These are phyloP conservation scores for Ochlodes sylvanus DNA, from an alignment of 2,888 invertebrate genomes.

Conservation along the genomic window DNA sequence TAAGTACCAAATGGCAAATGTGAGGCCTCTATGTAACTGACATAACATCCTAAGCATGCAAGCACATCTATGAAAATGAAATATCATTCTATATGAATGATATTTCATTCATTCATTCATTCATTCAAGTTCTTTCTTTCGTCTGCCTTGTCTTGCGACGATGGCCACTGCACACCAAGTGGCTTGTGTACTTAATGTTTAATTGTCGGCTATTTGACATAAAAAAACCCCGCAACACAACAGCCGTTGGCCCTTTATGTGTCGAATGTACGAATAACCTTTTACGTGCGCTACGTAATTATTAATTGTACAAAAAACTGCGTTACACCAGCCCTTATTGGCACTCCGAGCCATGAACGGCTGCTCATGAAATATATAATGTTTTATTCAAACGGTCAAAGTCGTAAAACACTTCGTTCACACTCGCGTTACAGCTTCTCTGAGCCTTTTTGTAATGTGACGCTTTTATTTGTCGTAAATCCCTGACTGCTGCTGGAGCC, in stretches of 20 bases:
- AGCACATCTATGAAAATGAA: too few relatives aligned
- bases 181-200: too few relatives aligned
- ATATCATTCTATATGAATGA: too few relatives aligned
- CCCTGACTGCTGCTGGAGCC: not conserved
- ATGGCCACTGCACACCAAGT: too few relatives aligned
- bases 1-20: too few relatives aligned
- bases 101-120: too few relatives aligned
- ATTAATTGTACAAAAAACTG: not conserved
- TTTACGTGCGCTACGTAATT: not conserved
- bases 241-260: not conserved
- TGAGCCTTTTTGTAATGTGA: slow-evolving; percentile 10
- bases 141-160: too few relatives aligned
- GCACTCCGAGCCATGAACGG: not conserved
- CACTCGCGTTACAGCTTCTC: slow-evolving; percentile 6
- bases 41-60: too few relatives aligned
- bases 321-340: not conserved
- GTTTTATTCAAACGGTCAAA: slow-evolving; percentile 6
- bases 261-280: not conserved
- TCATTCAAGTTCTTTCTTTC: too few relatives aligned
- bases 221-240: not conserved
- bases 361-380: slow-evolving; percentile 9
- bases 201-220: too few relatives aligned
- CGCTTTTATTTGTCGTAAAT: slow-evolving; percentile 11
- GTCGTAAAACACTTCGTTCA: slow-evolving; percentile 20
- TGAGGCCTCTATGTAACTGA: too few relatives aligned